These are phyloP conservation scores for Bambusicola thoracicus DNA, from an alignment of 2,113 vertebrate species.

Conservation along the genomic window DNA sequence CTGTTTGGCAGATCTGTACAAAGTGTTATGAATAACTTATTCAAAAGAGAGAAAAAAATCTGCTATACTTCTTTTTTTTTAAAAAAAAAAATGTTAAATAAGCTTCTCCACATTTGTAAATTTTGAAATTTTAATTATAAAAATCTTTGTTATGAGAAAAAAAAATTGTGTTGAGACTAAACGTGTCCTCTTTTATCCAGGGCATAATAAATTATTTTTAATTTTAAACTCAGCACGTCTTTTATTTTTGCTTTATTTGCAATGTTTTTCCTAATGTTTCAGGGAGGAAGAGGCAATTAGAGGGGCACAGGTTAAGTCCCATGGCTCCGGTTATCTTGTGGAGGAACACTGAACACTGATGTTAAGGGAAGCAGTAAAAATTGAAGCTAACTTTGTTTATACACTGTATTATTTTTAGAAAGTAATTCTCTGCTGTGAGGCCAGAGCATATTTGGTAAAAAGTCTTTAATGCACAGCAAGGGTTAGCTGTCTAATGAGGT, in stretches of 20 bases:
- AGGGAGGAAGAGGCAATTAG: neutral
- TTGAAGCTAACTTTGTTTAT: constrained; percentile 13
- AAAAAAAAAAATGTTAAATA: too few relatives aligned
- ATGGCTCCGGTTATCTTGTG: neutral
- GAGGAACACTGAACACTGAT: neutral
- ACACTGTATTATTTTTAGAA: constrained; percentile 15
- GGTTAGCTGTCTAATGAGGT: constrained; percentile 42
- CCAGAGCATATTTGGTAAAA: neutral
- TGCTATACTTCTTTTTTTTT: neutral
- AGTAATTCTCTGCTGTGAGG: neutral
- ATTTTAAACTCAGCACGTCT: neutral
- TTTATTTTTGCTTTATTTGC: neutral
- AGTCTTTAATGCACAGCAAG: constrained; percentile 38
- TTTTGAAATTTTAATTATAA: neutral
- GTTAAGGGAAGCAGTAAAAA: constrained; percentile 7
- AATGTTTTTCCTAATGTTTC: neutral
- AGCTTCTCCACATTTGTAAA: neutral
- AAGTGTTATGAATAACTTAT: neutral
- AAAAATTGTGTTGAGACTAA: neutral
- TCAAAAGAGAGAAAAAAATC: neutral
- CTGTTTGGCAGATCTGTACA: neutral
- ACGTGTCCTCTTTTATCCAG: neutral
- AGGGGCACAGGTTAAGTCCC: neutral
- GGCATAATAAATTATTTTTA: neutral
- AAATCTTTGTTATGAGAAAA: neutral